These are phyloP conservation scores for Sarcophaga rosellei DNA, from an alignment of 2,888 invertebrate species.

Conservation along the genomic window DNA sequence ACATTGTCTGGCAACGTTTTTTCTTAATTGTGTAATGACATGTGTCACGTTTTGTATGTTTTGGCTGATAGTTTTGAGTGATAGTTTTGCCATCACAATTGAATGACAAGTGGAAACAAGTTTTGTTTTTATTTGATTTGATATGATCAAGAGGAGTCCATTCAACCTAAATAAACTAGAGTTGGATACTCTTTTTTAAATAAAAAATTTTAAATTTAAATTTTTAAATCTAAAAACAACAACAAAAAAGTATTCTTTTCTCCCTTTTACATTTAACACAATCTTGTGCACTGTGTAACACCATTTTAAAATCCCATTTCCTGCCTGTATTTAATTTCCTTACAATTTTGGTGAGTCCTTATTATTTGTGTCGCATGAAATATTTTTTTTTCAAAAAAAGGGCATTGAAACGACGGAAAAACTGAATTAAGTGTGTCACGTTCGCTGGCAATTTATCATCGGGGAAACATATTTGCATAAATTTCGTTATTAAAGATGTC, in stretches of 20 bases:
- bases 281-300: too few relatives aligned
- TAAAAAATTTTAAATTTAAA: too few relatives aligned
- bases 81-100: constrained; percentile 19
- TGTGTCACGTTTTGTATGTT: constrained; percentile 34
- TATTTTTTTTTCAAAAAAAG: background rate
- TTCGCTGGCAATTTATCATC: constrained; percentile 39
- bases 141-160: background rate
- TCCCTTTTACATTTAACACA: background rate
- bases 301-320: background rate
- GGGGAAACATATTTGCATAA: constrained; percentile 45
- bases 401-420: background rate
- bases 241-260: background rate
- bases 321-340: background rate
- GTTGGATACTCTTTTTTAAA: too few relatives aligned
- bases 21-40: constrained; percentile 51
- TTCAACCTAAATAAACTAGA: too few relatives aligned
- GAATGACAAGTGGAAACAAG: background rate
- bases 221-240: background rate
- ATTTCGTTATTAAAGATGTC: constrained; percentile 45
- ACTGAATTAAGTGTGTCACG: constrained; percentile 45
- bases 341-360: background rate
- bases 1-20: constrained; percentile 24
- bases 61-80: background rate
- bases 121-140: background rate
- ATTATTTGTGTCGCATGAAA: background rate